Evolutionary conservation across 2,888 invertebrate species (phyloP).

Genomic region (Tenthredo mesomela): DNA sequence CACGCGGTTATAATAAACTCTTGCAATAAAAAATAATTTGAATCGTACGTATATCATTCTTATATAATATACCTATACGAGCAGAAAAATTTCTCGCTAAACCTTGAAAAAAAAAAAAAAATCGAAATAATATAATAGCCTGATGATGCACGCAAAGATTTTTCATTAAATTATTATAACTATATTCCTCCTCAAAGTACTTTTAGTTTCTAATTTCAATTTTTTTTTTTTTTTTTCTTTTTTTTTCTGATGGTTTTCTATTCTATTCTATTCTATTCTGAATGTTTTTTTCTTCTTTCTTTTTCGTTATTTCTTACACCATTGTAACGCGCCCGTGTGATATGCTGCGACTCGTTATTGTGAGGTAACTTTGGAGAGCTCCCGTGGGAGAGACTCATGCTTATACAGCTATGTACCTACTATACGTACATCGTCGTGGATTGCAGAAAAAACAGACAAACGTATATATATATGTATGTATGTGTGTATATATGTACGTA

Average conservation of each 20-base stretch:
- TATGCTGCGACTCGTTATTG: constrained; percentile 1
- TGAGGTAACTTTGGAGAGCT: constrained; percentile 29
- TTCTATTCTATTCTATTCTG: too few relatives aligned
- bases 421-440: not conserved
- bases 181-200: not conserved
- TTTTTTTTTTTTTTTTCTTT: not conserved
- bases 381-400: constrained; percentile 22
- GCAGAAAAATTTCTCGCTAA: not conserved
- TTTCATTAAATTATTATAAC: not conserved
- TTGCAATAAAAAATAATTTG: not conserved
- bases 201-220: not conserved
- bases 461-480: not conserved
- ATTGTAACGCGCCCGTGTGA: constrained; percentile 2
- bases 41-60: not conserved
- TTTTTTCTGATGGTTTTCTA: not conserved
- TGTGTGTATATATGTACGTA: not conserved
- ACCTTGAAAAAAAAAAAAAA: not conserved
- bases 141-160: not conserved
- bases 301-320: not conserved
- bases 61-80: not conserved
- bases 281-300: not conserved
- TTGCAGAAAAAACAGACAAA: not conserved
- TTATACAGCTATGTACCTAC: not conserved
- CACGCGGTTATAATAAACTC: not conserved
- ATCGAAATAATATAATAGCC: too few relatives aligned